Base-by-base conservation (phyloP, 2,113 vertebrate species). In the Zootoca vivipara region DNA sequence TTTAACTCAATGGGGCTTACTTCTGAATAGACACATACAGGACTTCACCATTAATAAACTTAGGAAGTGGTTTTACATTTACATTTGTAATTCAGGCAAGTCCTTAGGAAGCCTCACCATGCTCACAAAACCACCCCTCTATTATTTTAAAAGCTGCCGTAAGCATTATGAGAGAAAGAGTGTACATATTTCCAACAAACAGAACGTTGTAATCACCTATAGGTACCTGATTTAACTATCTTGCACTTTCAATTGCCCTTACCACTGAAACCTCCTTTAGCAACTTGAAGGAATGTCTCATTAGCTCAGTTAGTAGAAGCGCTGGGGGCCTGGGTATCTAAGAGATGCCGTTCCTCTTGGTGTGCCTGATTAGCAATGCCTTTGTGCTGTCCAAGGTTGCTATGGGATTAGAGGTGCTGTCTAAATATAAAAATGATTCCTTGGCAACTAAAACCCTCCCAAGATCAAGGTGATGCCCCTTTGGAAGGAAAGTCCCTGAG, bases 361-460 rank as follows among this genome's bases (percentile, higher is more conserved):
- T 82, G 24, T 52, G 33, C 24, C 12, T 72, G 26, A n/a, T 18
- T 30, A 42, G 7, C 20, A 28, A 42, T 7, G 16, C 35, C 81
- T 78, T 46, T 7, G 26, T 56, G 22, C 28, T n/a, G 12, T 38
- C n/a, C 52, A 70, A 38, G 74, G 35, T 81, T 72, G n/a, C 30
- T 69, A 18, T 28, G 30, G 64, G 64, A 69, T 69, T 69, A 52
- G 77, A 35, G 64, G 42, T 28, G n/a, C n/a, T 15, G 1, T 85
- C 52, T 75, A 87, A 74, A 74, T 35, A 74, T 82, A 75, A 67
- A 87, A 74, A 52, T 67, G 30, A 75, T 75, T 75, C n/a, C 13
- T 46, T 38, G 35, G 9, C 9, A 30, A 42, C 38, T 18, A 46
- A 74, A 81, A 10, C 26, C 35, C 16, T 35, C 30, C 35, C 58